Evolutionary conservation across 2,113 vertebrate genomes (phyloP).

Genomic region (Mustela lutreola): DNA sequence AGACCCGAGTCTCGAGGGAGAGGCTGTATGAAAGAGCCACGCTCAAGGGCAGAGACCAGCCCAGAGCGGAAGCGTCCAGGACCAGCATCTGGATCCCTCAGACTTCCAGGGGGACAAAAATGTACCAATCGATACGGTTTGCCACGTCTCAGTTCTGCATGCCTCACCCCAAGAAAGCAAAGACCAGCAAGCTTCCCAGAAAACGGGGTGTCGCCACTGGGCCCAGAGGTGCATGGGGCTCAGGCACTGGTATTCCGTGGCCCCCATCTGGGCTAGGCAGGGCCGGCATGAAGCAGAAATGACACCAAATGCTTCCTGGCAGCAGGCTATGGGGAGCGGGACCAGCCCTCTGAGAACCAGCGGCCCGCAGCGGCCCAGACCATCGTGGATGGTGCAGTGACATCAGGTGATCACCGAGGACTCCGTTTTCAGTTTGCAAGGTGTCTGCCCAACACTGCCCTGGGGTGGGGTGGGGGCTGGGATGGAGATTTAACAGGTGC

Average conservation of each 20-base stretch:
- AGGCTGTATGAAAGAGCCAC: accelerated
- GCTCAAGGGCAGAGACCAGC: accelerated
- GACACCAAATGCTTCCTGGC: accelerated
- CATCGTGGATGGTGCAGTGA: accelerated
- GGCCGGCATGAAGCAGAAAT: too few relatives aligned
- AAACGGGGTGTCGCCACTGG: too few relatives aligned
- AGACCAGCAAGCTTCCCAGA: not conserved
- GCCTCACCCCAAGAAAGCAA: not conserved
- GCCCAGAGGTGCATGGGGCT: not conserved
- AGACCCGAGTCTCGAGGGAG: not conserved
- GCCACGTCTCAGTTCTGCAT: accelerated
- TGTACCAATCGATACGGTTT: accelerated
- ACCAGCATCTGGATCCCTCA: accelerated
- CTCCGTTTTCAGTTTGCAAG: accelerated
- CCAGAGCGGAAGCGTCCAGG: accelerated
- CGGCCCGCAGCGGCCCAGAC: accelerated
- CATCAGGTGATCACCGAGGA: accelerated
- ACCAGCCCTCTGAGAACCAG: accelerated
- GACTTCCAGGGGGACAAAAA: not conserved
- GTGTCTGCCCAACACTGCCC: accelerated
- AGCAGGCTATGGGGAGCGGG: accelerated
- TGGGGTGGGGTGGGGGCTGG: accelerated
- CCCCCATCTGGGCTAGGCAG: not conserved
- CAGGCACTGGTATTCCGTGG: not conserved
- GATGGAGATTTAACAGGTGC: accelerated